phyloP scores from a whole-genome alignment of 2,113 vertebrate species.

The Apaloderma vittatum region DNA sequence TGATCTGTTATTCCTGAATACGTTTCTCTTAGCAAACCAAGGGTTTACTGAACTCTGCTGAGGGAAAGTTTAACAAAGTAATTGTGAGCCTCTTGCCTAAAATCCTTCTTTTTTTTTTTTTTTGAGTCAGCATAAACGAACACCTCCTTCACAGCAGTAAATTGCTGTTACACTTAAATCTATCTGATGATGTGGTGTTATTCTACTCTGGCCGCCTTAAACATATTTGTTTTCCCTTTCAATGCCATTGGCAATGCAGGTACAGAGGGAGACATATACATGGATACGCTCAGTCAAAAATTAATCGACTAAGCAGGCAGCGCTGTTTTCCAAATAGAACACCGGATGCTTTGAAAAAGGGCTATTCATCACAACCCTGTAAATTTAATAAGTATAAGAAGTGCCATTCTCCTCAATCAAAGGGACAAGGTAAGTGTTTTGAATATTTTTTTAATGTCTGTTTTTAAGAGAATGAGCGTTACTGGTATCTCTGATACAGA shows the following conservation, averaged over 20 bases:
- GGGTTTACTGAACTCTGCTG: neutral
- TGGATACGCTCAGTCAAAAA: constrained; percentile 35
- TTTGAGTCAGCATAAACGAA: neutral
- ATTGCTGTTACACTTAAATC: neutral
- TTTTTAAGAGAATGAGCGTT: neutral
- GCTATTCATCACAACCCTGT: neutral
- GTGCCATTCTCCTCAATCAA: neutral
- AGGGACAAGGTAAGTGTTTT: constrained; percentile 63
- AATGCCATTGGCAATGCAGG: constrained; percentile 43
- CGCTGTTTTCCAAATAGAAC: neutral
- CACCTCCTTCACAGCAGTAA: neutral
- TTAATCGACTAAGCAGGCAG: constrained; percentile 13
- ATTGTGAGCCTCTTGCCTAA: neutral
- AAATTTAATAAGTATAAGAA: neutral
- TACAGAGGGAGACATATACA: constrained; percentile 52
- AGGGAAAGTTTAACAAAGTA: neutral
- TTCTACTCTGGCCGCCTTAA: neutral
- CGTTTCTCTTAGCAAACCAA: neutral
- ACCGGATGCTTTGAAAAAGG: constrained; percentile 33
- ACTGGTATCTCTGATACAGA: neutral
- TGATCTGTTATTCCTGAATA: neutral
- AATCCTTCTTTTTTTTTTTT: neutral
- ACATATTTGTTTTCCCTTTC: neutral
- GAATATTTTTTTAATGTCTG: neutral
- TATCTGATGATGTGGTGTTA: neutral